Evolutionary conservation across 2,888 invertebrate genomes (phyloP), one percentile per base, ranked within the genome.

Genomic region (Drosophila glabriapex): DNA sequence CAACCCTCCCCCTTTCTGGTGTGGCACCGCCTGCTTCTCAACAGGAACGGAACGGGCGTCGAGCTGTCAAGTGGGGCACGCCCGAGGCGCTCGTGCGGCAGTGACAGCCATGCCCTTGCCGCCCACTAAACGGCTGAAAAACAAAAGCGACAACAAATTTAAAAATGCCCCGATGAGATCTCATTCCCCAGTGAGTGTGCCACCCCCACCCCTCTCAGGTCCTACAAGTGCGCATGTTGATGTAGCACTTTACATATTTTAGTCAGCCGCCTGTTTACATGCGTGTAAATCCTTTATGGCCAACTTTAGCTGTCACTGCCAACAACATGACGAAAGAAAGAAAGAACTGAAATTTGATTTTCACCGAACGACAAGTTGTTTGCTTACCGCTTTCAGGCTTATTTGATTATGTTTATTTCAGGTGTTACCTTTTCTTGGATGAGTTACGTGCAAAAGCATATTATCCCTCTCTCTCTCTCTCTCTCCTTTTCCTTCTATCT

Each of bases 331-430:
- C 35, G 55, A 35, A 4, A 61, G 58, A 33, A 28, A 52, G 53
- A 33, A 28, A 33, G 52, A 76, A 68, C 68, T 81, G 74, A 76
- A 85, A 90, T 83, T 90, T 85, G 83, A 85, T 85, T 90, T 88
- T 64, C 72, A 67, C n/a, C 68, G 52, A 88, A 78, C 67, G 68
- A 75, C 69, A 73, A 74, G 61, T 83, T 85, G 74, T 85, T 85
- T 85, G 72, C 69, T 46, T 29, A 70, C 68, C 68, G 76, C 77
- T 76, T 87, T 71, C 60, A 59, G 72, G 76, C 80, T 90, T 82
- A 90, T 88, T 88, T 86, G 90, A 90, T 88, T 90, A 88, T 90
- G 82, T 90, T 88, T 89, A 87, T 90, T 88, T 70, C 81, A 73
- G 69, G 75, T 82, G 70, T 69, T 78, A 72, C 72, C 73, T 75